These are phyloP conservation scores for Mythimna vitellina DNA, from an alignment of 2,888 invertebrate species.

Conservation along the genomic window DNA sequence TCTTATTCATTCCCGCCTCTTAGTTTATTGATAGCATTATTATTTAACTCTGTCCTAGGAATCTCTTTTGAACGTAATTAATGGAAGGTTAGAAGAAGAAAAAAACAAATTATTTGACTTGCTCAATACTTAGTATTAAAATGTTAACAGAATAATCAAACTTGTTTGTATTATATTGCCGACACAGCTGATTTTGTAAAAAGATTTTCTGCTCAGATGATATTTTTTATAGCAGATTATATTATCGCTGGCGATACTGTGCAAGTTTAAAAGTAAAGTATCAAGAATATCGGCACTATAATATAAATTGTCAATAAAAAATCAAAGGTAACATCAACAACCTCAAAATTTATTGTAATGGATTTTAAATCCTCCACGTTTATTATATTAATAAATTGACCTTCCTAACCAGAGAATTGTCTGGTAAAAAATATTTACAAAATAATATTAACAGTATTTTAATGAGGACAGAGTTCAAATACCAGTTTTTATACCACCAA, in stretches of 20 bases:
- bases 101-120: slow-evolving; percentile 14
- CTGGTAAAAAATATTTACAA: slow-evolving; percentile 31
- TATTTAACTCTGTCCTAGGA: slow-evolving; percentile 76
- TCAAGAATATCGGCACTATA: slow-evolving; percentile 27
- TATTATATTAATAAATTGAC: slow-evolving; percentile 21
- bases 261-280: slow-evolving; percentile 17
- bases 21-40: slow-evolving; percentile 71
- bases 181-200: slow-evolving; percentile 7
- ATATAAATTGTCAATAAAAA: slow-evolving; percentile 24
- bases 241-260: neutral
- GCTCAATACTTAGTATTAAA: slow-evolving; percentile 44
- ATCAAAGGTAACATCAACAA: slow-evolving; percentile 34
- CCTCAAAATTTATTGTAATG: slow-evolving; percentile 41
- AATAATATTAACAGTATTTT: slow-evolving; percentile 34
- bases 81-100: slow-evolving; percentile 10
- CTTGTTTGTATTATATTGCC: slow-evolving; percentile 9
- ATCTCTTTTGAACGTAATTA: slow-evolving; percentile 41
- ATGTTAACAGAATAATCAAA: slow-evolving; percentile 10
- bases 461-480: slow-evolving; percentile 76
- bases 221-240: slow-evolving; percentile 45
- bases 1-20: slow-evolving; percentile 79
- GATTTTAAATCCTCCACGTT: slow-evolving; percentile 41
- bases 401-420: slow-evolving; percentile 27
- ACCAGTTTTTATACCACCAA: slow-evolving; percentile 80
- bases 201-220: slow-evolving; percentile 20